Evolutionary conservation across 1,140 invertebrate species (phyloP).

Genomic region (Leptopilina clavipes): DNA sequence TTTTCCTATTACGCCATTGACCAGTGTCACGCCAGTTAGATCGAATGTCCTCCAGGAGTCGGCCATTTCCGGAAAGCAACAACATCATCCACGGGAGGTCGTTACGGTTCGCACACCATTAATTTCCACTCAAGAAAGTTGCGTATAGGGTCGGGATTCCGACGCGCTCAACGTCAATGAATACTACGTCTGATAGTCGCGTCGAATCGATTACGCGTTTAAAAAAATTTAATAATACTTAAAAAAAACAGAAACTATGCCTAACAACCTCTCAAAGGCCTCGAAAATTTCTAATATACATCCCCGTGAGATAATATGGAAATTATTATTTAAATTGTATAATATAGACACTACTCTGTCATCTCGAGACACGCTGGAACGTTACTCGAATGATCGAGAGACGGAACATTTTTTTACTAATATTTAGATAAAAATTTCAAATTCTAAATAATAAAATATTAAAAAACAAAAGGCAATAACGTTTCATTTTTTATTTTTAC

Average conservation of each 20-base stretch:
- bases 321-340: not conserved
- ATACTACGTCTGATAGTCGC: slow-evolving; percentile 73
- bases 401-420: not conserved
- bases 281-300: not conserved
- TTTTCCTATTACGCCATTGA: slow-evolving; percentile 59
- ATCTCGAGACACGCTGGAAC: slow-evolving; percentile 6
- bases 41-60: slow-evolving; percentile 59
- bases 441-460: too few relatives aligned
- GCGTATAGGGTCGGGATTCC: slow-evolving; percentile 80
- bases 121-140: slow-evolving; percentile 88
- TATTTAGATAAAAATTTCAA: too few relatives aligned
- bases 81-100: slow-evolving; percentile 79
- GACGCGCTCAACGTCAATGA: slow-evolving; percentile 75
- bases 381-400: not conserved
- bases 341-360: not conserved
- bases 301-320: not conserved
- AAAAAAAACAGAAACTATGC: too few relatives aligned
- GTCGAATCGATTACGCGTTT: slow-evolving; percentile 52
- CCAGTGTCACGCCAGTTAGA: slow-evolving; percentile 50
- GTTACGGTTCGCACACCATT: slow-evolving; percentile 88
- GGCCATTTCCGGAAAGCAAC: slow-evolving; percentile 60
- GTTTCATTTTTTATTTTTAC: too few relatives aligned
- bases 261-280: not conserved
- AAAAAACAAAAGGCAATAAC: too few relatives aligned
- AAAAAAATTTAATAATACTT: not conserved